These are phyloP conservation scores for Gephyroberyx darwinii DNA, from an alignment of 2,797 vertebrate genomes.

Conservation along the genomic window DNA sequence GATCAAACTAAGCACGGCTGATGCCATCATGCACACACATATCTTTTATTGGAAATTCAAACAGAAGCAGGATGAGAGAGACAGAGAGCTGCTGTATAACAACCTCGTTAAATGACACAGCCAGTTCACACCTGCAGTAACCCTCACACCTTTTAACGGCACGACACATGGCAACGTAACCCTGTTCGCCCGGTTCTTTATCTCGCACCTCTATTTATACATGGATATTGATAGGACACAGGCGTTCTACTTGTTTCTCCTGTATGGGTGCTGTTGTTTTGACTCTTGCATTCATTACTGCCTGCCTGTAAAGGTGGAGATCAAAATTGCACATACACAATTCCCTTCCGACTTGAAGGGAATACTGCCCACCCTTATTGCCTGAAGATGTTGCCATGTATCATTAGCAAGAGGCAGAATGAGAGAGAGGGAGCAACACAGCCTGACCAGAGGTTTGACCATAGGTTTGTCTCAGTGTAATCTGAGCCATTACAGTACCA, in stretches of 20 bases:
- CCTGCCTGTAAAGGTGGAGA: too few species aligned
- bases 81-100: slow-evolving; percentile 25
- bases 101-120: slow-evolving; percentile 16
- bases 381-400: background rate
- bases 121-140: background rate
- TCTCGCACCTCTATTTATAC: background rate
- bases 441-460: background rate
- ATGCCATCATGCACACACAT: slow-evolving; percentile 46
- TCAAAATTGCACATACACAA: too few species aligned
- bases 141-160: background rate
- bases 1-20: background rate
- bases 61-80: slow-evolving; percentile 38
- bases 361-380: background rate
- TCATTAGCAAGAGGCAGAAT: background rate
- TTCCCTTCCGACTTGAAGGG: too few species aligned
- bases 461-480: background rate
- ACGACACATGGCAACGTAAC: background rate
- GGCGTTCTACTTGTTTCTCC: too few species aligned
- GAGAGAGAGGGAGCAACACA: background rate
- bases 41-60: slow-evolving; percentile 62
- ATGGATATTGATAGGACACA: background rate
- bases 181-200: too few species aligned
- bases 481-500: background rate
- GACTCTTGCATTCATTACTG: too few species aligned
- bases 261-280: too few species aligned